Evolutionary conservation across 2,888 invertebrate genomes (phyloP).

Genomic region (Agrotis ipsilon): DNA sequence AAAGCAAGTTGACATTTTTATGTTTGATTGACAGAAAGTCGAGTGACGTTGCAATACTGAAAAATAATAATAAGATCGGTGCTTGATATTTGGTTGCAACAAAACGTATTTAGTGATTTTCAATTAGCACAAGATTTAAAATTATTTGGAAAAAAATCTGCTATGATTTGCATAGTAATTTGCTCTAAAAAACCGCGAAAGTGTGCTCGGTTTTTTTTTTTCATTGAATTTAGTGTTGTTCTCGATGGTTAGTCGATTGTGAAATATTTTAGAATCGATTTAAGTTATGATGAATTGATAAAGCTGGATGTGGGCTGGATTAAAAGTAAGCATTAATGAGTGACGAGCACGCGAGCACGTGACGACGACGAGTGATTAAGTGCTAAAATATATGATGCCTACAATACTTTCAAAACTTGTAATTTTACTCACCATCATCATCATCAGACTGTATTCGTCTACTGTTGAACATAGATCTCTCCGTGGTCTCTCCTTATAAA

Average conservation of each 20-base stretch:
- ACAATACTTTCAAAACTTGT: too few relatives aligned
- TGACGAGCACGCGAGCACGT: too few relatives aligned
- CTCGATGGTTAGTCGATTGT: not conserved
- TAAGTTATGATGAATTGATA: too few relatives aligned
- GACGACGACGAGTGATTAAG: too few relatives aligned
- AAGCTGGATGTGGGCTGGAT: too few relatives aligned
- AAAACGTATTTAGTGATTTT: conserved; percentile 4
- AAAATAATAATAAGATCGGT: conserved; percentile 36
- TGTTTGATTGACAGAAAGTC: conserved; percentile 65
- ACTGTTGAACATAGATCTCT: too few relatives aligned
- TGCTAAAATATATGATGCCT: too few relatives aligned
- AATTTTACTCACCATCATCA: too few relatives aligned
- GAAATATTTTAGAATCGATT: not conserved
- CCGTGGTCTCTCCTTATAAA: too few relatives aligned
- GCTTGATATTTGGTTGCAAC: not conserved
- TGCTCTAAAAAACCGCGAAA: conserved; percentile 5
- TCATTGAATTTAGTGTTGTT: conserved; percentile 2
- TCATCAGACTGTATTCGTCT: too few relatives aligned
- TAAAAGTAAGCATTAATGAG: too few relatives aligned
- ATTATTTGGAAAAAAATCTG: not conserved
- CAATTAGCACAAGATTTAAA: not conserved
- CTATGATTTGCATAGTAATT: not conserved
- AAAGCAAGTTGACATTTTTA: conserved; percentile 81
- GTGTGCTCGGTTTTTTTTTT: not conserved
- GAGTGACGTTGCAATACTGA: conserved; percentile 56